A percentile compares a stretch with the other conserved stretches of the same genome.
phyloP scores from a whole-genome alignment of 2,113 vertebrate species.

The Notechis scutatus region DNA sequence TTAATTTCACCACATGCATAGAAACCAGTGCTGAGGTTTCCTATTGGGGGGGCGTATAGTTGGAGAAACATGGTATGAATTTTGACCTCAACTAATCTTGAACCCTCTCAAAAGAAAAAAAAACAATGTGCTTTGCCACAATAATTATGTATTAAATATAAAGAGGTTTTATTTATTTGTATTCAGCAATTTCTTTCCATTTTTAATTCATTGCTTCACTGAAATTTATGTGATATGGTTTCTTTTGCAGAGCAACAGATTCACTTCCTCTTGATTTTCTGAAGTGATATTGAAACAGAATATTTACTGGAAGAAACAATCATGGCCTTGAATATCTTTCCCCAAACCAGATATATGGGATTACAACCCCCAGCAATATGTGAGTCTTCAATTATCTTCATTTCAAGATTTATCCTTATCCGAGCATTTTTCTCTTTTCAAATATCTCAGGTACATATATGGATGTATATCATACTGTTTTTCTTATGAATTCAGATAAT shows the following conservation, averaged over 20 bases:
- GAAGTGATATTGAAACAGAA: background rate
- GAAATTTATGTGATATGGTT: background rate
- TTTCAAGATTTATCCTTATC: background rate
- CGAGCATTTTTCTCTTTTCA: background rate
- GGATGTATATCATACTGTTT: background rate
- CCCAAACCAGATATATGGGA: too few species aligned
- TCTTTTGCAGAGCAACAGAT: background rate
- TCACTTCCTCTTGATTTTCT: background rate
- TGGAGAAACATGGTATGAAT: background rate
- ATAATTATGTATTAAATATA: slow-evolving; percentile 31
- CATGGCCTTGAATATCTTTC: background rate
- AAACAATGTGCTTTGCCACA: slow-evolving; percentile 51
- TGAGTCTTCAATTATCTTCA: background rate
- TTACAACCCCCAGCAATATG: too few species aligned
- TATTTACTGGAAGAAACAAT: background rate
- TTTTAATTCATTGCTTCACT: background rate
- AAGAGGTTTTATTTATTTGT: slow-evolving; percentile 31
- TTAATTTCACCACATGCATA: too few species aligned
- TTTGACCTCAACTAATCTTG: slow-evolving; percentile 40
- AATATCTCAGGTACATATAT: background rate
- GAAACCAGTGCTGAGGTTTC: too few species aligned
- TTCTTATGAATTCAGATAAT: background rate
- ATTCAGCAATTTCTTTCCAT: slow-evolving; percentile 30
- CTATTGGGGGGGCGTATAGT: too few species aligned
- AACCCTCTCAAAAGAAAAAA: slow-evolving; percentile 4